Conservation (phyloP, 2,113 vertebrate species). For the Ciconia stormi region DNA sequence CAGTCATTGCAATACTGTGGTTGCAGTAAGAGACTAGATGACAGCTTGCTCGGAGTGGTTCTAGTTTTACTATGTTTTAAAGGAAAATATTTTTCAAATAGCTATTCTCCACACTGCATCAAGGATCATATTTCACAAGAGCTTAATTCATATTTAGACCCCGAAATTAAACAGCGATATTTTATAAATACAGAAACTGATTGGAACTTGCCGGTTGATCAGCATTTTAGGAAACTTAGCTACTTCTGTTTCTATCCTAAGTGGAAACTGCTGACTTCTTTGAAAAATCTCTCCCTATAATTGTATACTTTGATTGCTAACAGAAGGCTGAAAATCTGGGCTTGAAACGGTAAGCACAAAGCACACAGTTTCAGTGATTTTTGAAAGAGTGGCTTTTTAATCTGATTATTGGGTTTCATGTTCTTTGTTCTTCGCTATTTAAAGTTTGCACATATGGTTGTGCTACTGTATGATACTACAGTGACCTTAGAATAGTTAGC, state of each 20-base stretch:
- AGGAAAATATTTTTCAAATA: background rate
- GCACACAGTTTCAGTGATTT: background rate
- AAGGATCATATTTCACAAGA: background rate
- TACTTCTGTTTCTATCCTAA: background rate
- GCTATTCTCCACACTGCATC: background rate
- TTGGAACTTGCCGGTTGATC: background rate
- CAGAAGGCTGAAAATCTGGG: background rate
- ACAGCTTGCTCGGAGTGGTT: background rate
- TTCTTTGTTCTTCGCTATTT: conserved; percentile 3
- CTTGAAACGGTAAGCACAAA: background rate
- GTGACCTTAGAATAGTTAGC: background rate
- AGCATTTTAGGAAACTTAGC: background rate
- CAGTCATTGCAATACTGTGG: background rate
- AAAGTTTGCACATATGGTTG: background rate
- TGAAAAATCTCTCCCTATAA: background rate
- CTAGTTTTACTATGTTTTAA: background rate
- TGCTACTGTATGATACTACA: background rate
- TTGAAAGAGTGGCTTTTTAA: background rate
- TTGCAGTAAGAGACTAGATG: background rate
- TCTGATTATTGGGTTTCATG: background rate
- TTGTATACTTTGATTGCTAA: background rate
- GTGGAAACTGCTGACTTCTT: background rate
- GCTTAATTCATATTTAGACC: background rate
- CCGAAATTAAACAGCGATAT: background rate
- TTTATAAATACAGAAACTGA: background rate